Percentiles rank a stretch among this genome's conserved stretches.
Conservation (phyloP, 2,888 invertebrate species). For the Amitus sp. region DNA sequence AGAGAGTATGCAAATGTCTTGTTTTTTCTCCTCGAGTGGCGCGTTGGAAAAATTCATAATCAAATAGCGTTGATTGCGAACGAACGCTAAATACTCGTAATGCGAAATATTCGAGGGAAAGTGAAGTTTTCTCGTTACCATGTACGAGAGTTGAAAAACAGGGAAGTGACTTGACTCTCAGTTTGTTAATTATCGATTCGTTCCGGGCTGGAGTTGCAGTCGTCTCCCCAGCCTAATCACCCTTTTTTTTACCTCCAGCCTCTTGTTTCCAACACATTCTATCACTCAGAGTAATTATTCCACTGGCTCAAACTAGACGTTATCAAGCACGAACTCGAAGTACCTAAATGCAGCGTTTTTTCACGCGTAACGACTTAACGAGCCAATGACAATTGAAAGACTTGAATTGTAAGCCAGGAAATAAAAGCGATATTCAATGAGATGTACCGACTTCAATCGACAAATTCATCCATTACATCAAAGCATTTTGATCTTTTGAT, state of each 20-base stretch:
- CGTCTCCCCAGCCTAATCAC: constrained; percentile 56
- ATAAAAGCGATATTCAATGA: background rate
- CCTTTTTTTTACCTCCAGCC: constrained; percentile 52
- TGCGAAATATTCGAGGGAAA: constrained; percentile 41
- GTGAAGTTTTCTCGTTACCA: constrained; percentile 56
- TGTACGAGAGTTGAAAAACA: constrained; percentile 30
- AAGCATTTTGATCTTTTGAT: background rate
- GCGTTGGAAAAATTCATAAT: constrained; percentile 1
- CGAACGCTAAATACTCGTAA: constrained; percentile 22
- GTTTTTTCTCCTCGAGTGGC: background rate
- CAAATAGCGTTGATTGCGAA: constrained; percentile 26
- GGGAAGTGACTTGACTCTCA: constrained; percentile 51
- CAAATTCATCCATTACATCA: background rate
- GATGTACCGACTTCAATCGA: no score
- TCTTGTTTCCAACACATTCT: constrained; percentile 60
- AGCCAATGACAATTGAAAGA: background rate
- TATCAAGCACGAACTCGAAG: constrained; percentile 21
- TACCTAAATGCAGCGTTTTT: background rate
- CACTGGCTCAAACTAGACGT: constrained; percentile 26
- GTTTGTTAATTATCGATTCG: constrained; percentile 64
- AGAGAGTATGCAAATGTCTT: background rate
- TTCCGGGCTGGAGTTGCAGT: constrained; percentile 43
- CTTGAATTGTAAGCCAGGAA: background rate
- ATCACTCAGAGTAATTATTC: constrained; percentile 43
- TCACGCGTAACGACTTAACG: background rate